Conservation (phyloP, 53 echinoderm and acorn worm genomes). For the Apostichopus leukothele region DNA sequence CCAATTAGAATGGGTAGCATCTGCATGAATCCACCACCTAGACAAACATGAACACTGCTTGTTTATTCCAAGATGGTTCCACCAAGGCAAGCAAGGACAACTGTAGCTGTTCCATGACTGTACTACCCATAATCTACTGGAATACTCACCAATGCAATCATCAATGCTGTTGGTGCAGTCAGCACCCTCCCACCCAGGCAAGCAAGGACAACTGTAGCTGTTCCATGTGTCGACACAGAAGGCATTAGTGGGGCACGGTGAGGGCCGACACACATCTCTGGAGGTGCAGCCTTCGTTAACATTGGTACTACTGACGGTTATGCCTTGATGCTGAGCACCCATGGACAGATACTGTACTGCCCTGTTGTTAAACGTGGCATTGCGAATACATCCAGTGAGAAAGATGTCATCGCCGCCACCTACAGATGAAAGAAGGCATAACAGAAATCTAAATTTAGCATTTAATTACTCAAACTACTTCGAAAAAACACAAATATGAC, state of each 20-base stretch:
- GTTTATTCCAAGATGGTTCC: no score
- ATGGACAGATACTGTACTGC: constrained; percentile 75
- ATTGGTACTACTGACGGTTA: constrained; percentile 62
- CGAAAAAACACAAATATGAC: not conserved
- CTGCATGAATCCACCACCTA: no score
- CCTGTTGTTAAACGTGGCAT: constrained; percentile 72
- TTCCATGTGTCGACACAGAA: constrained; percentile 91
- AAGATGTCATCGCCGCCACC: constrained; percentile 43
- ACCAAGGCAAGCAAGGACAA: constrained; percentile 51
- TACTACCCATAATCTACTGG: not conserved
- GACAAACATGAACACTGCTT: no score
- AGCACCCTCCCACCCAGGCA: constrained; percentile 85
- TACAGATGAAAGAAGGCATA: not conserved
- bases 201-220: constrained; percentile 64
- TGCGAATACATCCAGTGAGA: constrained; percentile 78
- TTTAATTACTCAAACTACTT: not conserved
- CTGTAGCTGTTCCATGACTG: constrained; percentile 66
- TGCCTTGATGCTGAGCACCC: constrained; percentile 58
- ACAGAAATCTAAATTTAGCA: no score
- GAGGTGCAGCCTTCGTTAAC: constrained; percentile 70
- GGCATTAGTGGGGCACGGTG: constrained; percentile 79
- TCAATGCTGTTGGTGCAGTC: constrained; percentile 71
- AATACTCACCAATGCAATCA: constrained; percentile 88
- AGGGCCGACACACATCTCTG: constrained; percentile 69
- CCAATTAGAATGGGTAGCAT: no score